A percentile compares a stretch with the other conserved stretches of the same genome.
Conservation (phyloP, 2,113 vertebrate genomes). For the Pseudonaja textilis region DNA sequence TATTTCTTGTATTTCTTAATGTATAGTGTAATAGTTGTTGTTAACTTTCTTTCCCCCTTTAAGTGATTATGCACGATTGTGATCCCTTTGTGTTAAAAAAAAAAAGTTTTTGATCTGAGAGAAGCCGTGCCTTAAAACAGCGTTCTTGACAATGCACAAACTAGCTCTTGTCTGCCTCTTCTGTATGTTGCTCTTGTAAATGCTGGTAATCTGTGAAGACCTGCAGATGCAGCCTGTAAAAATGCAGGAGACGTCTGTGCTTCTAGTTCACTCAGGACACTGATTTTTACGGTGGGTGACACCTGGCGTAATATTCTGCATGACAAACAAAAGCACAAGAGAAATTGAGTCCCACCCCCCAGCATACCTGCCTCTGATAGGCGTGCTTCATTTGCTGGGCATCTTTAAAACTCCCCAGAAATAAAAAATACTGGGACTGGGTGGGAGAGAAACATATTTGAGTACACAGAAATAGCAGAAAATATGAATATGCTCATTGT, state of each 20-base stretch:
- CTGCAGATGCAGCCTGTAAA: constrained; percentile 74
- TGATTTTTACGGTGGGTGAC: constrained; percentile 70
- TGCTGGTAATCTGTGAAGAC: constrained; percentile 78
- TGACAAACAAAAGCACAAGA: constrained; percentile 53
- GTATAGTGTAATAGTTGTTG: constrained; percentile 97
- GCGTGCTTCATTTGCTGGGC: constrained; percentile 66
- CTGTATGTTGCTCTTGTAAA: constrained; percentile 73
- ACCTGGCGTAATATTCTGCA: constrained; percentile 53
- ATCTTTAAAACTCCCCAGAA: constrained; percentile 64
- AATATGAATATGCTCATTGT: constrained; percentile 64
- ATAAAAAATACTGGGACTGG: constrained; percentile 40
- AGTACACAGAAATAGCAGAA: constrained; percentile 62
- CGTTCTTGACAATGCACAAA: constrained; percentile 78
- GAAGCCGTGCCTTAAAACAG: constrained; percentile 86
- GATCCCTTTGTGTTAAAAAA: constrained; percentile 73
- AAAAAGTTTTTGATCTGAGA: constrained; percentile 77
- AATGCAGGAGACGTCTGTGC: constrained; percentile 59
- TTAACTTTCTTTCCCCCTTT: constrained; percentile 82
- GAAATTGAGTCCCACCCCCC: constrained; percentile 57
- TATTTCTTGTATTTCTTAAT: constrained; percentile 95
- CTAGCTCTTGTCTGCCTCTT: constrained; percentile 72
- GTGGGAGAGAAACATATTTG: constrained; percentile 45
- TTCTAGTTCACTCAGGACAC: constrained; percentile 63
- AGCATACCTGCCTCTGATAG: constrained; percentile 54
- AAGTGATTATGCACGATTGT: constrained; percentile 81